A percentile compares a stretch with the other conserved stretches of the same genome.
These are phyloP conservation scores for Nomada lathburiana DNA, from an alignment of 2,888 invertebrate genomes.

Conservation along the genomic window DNA sequence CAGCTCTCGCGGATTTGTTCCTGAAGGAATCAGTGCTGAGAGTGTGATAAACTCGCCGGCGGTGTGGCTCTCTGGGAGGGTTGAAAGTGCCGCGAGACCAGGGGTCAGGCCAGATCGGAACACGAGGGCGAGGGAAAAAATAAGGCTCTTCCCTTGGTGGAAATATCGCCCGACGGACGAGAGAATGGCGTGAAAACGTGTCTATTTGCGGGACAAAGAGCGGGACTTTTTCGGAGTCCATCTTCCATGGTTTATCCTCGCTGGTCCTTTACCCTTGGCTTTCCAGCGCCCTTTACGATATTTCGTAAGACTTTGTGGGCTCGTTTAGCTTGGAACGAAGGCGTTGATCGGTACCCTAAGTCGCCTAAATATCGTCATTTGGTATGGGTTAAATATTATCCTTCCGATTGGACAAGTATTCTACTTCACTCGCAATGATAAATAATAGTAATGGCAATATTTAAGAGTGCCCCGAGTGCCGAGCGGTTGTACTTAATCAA, in stretches of 20 bases:
- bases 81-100: conserved; percentile 54
- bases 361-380: no score
- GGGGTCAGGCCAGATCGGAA: conserved; percentile 54
- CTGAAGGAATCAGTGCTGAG: conserved; percentile 38
- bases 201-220: conserved; percentile 79
- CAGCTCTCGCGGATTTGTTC: conserved; percentile 57
- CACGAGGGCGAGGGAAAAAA: conserved; percentile 73
- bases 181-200: conserved; percentile 77
- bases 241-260: conserved; percentile 64
- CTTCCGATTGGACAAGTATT: no score
- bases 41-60: conserved; percentile 68
- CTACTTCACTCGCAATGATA: no score
- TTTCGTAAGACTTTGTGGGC: background rate
- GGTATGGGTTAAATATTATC: no score
- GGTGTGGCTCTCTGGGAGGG: conserved; percentile 41
- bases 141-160: conserved; percentile 62
- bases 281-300: background rate
- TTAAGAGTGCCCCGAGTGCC: no score
- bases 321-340: no score
- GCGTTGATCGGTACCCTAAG: no score
- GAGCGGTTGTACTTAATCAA: no score
- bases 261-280: conserved; percentile 51
- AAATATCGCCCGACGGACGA: conserved; percentile 64
- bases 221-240: conserved; percentile 69
- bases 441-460: no score